Base-by-base conservation (phyloP, 2,113 vertebrate genomes). In the Colaptes auratus region DNA sequence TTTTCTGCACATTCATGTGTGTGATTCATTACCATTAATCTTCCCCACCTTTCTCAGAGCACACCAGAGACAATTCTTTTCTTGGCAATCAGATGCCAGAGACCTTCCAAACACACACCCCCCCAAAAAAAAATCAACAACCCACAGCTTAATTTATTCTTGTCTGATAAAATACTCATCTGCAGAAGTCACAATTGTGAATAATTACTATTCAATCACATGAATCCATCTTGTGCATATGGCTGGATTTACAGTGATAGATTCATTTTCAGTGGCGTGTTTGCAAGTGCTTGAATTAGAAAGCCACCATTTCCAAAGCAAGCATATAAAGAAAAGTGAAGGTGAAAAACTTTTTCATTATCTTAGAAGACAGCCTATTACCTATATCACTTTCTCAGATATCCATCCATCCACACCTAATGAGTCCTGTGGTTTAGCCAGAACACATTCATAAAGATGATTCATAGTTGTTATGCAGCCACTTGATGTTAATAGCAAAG, bases 361-460 rank as follows among this genome's bases (percentile, higher is more conserved):
- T 79, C 88, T 93, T 46, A 84, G 79, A 88, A 93, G 80, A 72
- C 66, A 96, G 50, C 46, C 91, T 89, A 55, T 91, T 95, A 95
- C 72, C 65, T 75, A n/a, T 67, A 66, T 89, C 70, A 85, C 50
- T 92, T 36, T 91, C 66, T 89, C 88, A 93, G 48, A 92, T 78
- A 94, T 19, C 92, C 94, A 94, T 92, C 77, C 89, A 91, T 96
- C 97, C 93, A 97, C 94, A 96, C 86, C 85, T 88, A 96, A 95
- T 94, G 93, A 96, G 95, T 88, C 85, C 96, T 86, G 39, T 73
- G 84, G 93, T 90, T 94, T 79, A 94, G 86, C 92, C 89, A 94
- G 89, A 94, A 91, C 76, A 95, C 82, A 96, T 97, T 96, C 95
- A 85, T 93, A 92, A 97, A 96, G 95, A 95, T 95, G 91, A 97